phyloP scores from a whole-genome alignment of 2,113 vertebrate genomes.

The Lanius ludovicianus region DNA sequence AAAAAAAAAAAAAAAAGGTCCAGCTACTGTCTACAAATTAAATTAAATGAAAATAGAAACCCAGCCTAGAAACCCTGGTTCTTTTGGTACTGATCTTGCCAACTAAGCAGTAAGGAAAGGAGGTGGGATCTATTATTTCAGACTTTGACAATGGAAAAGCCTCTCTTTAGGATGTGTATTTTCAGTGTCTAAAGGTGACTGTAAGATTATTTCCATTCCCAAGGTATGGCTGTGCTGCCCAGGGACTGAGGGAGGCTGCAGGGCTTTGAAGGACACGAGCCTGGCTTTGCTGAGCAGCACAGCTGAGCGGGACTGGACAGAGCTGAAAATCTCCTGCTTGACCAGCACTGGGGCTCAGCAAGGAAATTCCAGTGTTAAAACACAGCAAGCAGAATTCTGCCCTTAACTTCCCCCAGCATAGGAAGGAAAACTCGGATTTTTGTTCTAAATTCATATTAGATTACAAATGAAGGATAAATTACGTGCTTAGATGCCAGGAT shows the following conservation, averaged over 20 bases:
- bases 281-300: background rate
- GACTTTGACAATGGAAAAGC: background rate
- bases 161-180: background rate
- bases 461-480: background rate
- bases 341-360: background rate
- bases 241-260: background rate
- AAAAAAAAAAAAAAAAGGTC: background rate
- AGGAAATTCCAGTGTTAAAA: background rate
- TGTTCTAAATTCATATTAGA: fast-evolving
- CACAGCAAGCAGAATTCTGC: background rate
- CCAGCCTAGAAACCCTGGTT: background rate
- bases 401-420: fast-evolving
- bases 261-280: background rate
- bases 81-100: background rate
- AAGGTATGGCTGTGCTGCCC: too few species aligned
- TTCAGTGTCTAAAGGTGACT: background rate
- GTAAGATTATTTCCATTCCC: background rate
- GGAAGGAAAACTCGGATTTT: background rate
- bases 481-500: fast-evolving
- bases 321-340: background rate
- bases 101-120: background rate
- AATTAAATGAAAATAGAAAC: background rate
- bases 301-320: background rate
- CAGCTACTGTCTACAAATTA: background rate
- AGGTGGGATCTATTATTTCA: background rate